Evolutionary conservation across 2,113 vertebrate genomes (phyloP), one percentile per base, ranked within the genome.

Genomic region (Ochotona princeps): DNA sequence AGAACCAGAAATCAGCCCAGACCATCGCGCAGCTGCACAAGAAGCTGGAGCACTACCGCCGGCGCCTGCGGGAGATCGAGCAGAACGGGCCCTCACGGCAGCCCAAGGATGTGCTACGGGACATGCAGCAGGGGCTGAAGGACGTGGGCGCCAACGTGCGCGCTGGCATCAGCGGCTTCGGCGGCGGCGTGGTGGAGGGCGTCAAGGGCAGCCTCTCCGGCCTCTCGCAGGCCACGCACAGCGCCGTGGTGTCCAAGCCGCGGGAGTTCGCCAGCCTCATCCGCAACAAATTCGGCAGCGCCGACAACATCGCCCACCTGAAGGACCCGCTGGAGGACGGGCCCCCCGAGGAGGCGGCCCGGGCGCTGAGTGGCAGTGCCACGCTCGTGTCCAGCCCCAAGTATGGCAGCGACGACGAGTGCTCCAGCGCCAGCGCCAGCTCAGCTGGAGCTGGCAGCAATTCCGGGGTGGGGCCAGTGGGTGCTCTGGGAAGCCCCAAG

Each of bases 1-100:
- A 99, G 98, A 99, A 99, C 96, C 99, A 99, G 98, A 99, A 99
- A 91, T 99, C 99, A 0, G 99, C 99, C 0, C 99, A 99, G 98
- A 99, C 99, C 94, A 99, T 99, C 6, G 99, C 99, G 0, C 99
- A 99, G 97, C 98, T 99, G 97, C 99, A 99, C 98, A 99, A 99
- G 98, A 99, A 99, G 90, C 98, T 99, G 38, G 99, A 99, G 96
- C 99, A 99, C 97, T 99, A 99, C 97, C 99, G 99, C 97, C 99
- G 98, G 97, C 99, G 99, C 97, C 98, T 99, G 89, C 99, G 99
- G 97, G 99, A 99, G 97, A 99, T 99, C 2, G 99, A 99, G 97
- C 99, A 99, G 98, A 99, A 99, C 70, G 99, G 99, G 72, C 99
- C 99, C 0, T 98, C 99, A 2, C 97, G 99, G 57, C 99, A 99